Conservation (phyloP, 2,113 vertebrate species). For the Lepus americanus region DNA sequence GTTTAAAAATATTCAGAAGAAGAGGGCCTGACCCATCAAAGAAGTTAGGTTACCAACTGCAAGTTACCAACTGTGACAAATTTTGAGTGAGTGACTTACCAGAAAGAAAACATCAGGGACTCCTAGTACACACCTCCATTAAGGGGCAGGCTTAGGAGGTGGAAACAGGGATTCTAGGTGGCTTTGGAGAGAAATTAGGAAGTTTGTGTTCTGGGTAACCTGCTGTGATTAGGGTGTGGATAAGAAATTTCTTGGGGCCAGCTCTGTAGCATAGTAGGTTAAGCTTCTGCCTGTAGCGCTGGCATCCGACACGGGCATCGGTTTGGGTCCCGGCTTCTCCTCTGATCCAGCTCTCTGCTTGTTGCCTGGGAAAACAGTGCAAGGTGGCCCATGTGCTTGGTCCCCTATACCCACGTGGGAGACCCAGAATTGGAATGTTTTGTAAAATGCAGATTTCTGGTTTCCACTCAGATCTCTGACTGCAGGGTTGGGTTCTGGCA, state of each 20-base stretch:
- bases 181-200: background rate
- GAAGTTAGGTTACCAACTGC: constrained; percentile 10
- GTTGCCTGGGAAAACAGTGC: too few species aligned
- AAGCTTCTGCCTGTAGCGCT: too few species aligned
- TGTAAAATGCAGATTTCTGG: background rate
- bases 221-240: background rate
- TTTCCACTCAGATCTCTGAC: background rate
- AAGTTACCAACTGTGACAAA: background rate
- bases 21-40: constrained; percentile 41
- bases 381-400: too few species aligned
- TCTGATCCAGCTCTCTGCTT: too few species aligned
- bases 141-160: background rate
- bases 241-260: background rate
- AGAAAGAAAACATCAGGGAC: background rate
- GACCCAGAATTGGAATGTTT: background rate
- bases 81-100: background rate
- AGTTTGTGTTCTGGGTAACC: background rate
- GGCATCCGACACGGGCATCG: too few species aligned
- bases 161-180: background rate
- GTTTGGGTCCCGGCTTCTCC: too few species aligned
- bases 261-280: too few species aligned
- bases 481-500: background rate
- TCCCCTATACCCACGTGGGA: too few species aligned
- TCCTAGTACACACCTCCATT: background rate
- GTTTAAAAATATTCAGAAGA: constrained; percentile 48